These are phyloP conservation scores for Limonius californicus DNA, from an alignment of 1,140 invertebrate species.

Conservation along the genomic window DNA sequence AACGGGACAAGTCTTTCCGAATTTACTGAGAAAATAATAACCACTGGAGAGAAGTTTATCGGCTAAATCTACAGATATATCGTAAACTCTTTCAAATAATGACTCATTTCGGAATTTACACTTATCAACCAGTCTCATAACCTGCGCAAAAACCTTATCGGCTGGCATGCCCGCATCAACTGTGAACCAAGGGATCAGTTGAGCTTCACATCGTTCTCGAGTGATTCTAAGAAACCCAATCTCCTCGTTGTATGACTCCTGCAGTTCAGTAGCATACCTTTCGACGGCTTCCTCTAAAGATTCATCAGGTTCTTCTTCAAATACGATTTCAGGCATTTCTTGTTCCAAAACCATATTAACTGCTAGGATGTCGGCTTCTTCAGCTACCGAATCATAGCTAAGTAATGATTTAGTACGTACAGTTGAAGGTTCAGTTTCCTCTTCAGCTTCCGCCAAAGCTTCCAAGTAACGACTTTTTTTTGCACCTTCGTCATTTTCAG, in stretches of 20 bases:
- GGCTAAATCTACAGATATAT: slow-evolving; percentile 51
- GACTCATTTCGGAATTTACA: slow-evolving; percentile 49
- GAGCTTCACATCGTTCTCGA: slow-evolving; percentile 43
- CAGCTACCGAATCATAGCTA: slow-evolving; percentile 38
- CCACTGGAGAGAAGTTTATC: slow-evolving; percentile 52
- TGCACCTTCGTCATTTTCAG: neutral
- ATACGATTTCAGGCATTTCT: slow-evolving; percentile 48
- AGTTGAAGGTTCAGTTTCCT: slow-evolving; percentile 13
- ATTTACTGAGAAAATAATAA: slow-evolving; percentile 56
- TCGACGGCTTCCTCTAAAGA: slow-evolving; percentile 47
- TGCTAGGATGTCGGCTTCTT: slow-evolving; percentile 38
- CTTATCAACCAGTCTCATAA: slow-evolving; percentile 41
- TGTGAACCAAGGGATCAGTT: slow-evolving; percentile 49
- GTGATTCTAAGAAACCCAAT: slow-evolving; percentile 31
- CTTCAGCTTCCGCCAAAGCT: slow-evolving; percentile 3
- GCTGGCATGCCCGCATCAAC: slow-evolving; percentile 45
- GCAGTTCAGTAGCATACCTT: slow-evolving; percentile 47
- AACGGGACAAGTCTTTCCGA: slow-evolving; percentile 57
- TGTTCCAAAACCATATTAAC: slow-evolving; percentile 32
- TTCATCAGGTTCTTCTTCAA: slow-evolving; percentile 48
- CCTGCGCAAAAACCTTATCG: slow-evolving; percentile 43
- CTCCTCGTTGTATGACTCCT: slow-evolving; percentile 47
- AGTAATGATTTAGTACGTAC: slow-evolving; percentile 24
- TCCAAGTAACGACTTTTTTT: neutral
- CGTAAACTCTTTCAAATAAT: slow-evolving; percentile 53